Base-by-base conservation (phyloP, 2,797 vertebrate genomes). In the Tangara arthus region DNA sequence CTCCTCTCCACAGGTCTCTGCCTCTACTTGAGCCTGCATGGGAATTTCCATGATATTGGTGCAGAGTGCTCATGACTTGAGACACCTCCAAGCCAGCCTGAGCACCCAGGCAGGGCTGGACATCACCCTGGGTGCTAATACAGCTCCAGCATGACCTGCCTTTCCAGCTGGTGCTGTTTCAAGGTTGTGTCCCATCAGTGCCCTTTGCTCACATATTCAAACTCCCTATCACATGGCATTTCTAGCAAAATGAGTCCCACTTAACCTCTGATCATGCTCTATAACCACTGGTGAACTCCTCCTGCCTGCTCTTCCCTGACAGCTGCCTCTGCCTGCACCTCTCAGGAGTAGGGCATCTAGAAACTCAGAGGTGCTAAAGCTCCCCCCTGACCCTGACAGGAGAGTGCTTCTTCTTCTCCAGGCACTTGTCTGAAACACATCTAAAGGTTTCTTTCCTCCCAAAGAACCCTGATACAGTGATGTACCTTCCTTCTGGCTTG, bases 11-110 rank as follows among this genome's bases (percentile, higher is more conserved):
- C 22, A 23, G 14, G 12, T 24, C 71, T 64, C 19, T 52, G 49
- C 41, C 66, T 57, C 49, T 44, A 12, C 53, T 37, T 41, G 35
- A 50, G 61, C 53, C 59, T 27, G 0, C 1, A 0, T 22, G 61
- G 64, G 57, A 76, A 27, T 21, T 72, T 57, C 12, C 39, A 9
- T 8, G 9, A 4, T 10, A 39, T 2, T 0, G 0, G 61, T 42
- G 57, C 28, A n/a, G 8, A 6, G 18, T 5, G 12, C 21, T 56
- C 7, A 9, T 55, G 12, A 42, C 32, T 12, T 15, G 34, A 39
- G 72, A 39, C 34, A 27, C 14, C 70, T 42, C 70, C 63, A 22
- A 53, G 59, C 18, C 63, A 88, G 63, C 81, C 56, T 0, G 0
- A 42, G 68, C 47, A 16, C 24, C 35, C 32, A n/a, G 14, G 63